Percentiles rank a stretch among this genome's conserved stretches.
phyloP scores from a whole-genome alignment of 2,113 vertebrate species.

The Catagonus wagneri region DNA sequence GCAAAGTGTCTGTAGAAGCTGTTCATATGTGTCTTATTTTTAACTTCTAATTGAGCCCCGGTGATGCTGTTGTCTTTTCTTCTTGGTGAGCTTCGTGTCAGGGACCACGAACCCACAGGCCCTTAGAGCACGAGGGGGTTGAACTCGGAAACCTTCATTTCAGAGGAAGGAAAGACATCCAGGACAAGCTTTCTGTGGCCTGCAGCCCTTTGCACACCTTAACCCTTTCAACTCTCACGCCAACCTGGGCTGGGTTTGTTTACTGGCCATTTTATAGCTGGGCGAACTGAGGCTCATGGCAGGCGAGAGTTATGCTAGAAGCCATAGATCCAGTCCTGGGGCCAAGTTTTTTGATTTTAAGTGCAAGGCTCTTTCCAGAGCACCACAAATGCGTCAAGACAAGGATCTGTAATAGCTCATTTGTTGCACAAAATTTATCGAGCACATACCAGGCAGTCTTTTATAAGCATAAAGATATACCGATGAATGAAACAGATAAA shows the following conservation, averaged over 20 bases:
- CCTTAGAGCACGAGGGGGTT: fast-evolving
- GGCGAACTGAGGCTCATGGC: not conserved
- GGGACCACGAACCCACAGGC: not conserved
- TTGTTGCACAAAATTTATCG: not conserved
- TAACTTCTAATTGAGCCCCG: slow-evolving; percentile 29
- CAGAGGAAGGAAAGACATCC: not conserved
- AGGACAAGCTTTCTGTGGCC: not conserved
- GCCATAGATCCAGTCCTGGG: not conserved
- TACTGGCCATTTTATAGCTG: not conserved
- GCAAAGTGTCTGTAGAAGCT: slow-evolving; percentile 15
- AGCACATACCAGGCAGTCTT: not conserved
- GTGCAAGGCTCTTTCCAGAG: not conserved
- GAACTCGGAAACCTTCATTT: not conserved
- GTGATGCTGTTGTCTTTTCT: not conserved
- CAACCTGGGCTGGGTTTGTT: not conserved
- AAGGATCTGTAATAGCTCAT: not conserved
- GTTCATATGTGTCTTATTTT: slow-evolving; percentile 65
- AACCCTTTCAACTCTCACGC: too few relatives aligned
- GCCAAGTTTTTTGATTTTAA: not conserved
- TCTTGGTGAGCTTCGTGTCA: not conserved
- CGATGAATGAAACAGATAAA: not conserved
- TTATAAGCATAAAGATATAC: not conserved
- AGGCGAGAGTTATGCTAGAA: not conserved
- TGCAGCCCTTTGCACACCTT: fast-evolving
- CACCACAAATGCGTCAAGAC: not conserved